These are phyloP conservation scores for Melolontha melolontha DNA, from an alignment of 2,888 invertebrate species.

Conservation along the genomic window DNA sequence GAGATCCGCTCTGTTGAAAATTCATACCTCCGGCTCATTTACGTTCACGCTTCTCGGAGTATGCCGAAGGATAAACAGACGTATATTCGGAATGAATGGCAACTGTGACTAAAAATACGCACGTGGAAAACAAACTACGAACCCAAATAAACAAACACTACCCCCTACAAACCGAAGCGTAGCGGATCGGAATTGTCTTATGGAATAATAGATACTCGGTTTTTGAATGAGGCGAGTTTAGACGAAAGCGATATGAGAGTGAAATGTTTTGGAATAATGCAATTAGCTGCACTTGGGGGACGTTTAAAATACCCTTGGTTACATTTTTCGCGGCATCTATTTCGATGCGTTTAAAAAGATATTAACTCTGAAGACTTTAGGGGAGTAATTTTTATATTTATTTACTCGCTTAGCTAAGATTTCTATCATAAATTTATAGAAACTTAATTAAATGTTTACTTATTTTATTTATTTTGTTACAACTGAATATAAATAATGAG, in stretches of 20 bases:
- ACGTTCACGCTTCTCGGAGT: slow-evolving; percentile 45
- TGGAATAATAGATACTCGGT: neutral
- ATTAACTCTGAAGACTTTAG: too few species aligned
- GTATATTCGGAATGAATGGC: slow-evolving; percentile 39
- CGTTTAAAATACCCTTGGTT: slow-evolving; percentile 28
- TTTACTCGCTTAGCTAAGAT: too few species aligned
- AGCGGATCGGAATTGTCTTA: neutral
- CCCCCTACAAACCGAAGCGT: slow-evolving; percentile 3
- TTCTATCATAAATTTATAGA: too few species aligned
- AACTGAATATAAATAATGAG: too few species aligned
- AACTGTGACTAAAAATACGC: slow-evolving; percentile 23
- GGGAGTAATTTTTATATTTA: too few species aligned
- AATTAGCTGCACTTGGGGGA: slow-evolving; percentile 35
- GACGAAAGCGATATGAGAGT: slow-evolving; percentile 17
- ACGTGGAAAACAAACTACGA: slow-evolving; percentile 26
- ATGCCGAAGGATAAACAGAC: slow-evolving; percentile 46
- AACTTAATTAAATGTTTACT: too few species aligned
- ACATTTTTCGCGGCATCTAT: slow-evolving; percentile 3
- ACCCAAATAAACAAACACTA: slow-evolving; percentile 24
- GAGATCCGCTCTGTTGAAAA: slow-evolving; percentile 38
- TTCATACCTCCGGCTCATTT: slow-evolving; percentile 48
- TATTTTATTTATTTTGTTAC: too few species aligned
- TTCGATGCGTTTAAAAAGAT: too few species aligned
- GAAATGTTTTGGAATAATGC: slow-evolving; percentile 39
- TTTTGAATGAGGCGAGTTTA: slow-evolving; percentile 12